phyloP scores from a whole-genome alignment of 2,888 invertebrate genomes.

The Aradus depressus region DNA sequence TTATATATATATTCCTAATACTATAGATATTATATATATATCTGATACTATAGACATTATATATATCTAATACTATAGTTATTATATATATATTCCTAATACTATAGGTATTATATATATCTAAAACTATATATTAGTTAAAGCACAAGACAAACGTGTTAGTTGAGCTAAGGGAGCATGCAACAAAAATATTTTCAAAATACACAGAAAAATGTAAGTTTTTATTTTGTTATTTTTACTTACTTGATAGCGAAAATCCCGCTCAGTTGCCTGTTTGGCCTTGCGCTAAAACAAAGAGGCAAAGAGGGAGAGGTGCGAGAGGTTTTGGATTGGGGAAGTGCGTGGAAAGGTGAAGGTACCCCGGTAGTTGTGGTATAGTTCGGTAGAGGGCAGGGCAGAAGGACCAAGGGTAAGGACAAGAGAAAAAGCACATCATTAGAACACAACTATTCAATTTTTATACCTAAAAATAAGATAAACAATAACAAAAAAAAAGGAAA shows the following conservation, averaged over 20 bases:
- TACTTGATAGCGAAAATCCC: slow-evolving; percentile 88
- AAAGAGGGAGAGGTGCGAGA: slow-evolving; percentile 16
- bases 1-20: too few relatives aligned
- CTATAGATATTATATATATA: too few relatives aligned
- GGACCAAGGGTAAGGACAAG: slow-evolving; percentile 9
- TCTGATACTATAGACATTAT: too few relatives aligned
- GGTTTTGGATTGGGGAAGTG: slow-evolving; percentile 2
- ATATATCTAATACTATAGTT: too few relatives aligned
- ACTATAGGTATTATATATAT: too few relatives aligned
- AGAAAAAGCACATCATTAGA: slow-evolving; percentile 16
- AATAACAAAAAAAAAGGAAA: too few relatives aligned
- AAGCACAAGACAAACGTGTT: too few relatives aligned
- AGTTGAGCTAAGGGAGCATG: too few relatives aligned
- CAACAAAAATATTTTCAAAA: too few relatives aligned
- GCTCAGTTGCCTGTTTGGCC: slow-evolving; percentile 86
- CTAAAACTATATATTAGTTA: too few relatives aligned
- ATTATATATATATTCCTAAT: too few relatives aligned
- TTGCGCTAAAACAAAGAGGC: slow-evolving; percentile 57
- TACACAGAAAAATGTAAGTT: background rate
- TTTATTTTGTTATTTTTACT: slow-evolving; percentile 32
- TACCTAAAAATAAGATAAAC: too few relatives aligned
- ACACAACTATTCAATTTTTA: background rate
- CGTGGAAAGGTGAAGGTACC: background rate
- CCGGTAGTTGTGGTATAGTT: background rate
- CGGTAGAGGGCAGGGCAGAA: slow-evolving; percentile 5